Evolutionary conservation across 2,113 vertebrate genomes (phyloP), one percentile per base, ranked within the genome.

Genomic region (Microcebus murinus): DNA sequence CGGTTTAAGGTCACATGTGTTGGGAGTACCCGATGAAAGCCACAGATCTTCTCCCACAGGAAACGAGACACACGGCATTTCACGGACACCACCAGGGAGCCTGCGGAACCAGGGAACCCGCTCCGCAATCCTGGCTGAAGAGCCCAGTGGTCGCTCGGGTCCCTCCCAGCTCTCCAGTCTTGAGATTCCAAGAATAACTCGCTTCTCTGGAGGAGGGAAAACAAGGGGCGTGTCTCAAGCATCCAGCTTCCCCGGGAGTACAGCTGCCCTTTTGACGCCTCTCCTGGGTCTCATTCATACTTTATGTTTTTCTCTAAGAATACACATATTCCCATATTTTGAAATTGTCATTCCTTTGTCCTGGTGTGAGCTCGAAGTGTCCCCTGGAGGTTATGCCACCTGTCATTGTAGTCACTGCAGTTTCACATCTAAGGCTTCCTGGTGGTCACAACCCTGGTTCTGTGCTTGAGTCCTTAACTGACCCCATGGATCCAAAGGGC

Each of bases 301-400:
- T 61, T 76, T 25, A 31, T 71, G 93, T 97, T 96, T 96, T 97
- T 96, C 96, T 90, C 97, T 77, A 85, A 96, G 98, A 42, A 87
- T 96, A 50, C 96, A 96, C 88, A 50, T 23, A 31, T 96, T 97
- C 93, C 92, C 91, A 90, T 85, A 34, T 93, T 97, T 87, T 87
- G 52, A 96, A 95, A 71, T 48, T 77, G 57, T 93, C 83, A 82
- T 90, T 96, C 76, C 97, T 97, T 80, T 91, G 93, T 96, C 95
- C 87, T 92, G 90, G 36, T 36, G 90, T 74, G 79, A 39, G 59
- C 92, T 34, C 0, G 59, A 84, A 70, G 39, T 29, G 12, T 8
- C 17, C 21, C 68, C 65, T 57, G 4, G 25, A 85, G 59, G 45
- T 91, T 29, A 93, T 39, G 20, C 84, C 92, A 50, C 87, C 77